A percentile compares a stretch with the other conserved stretches of the same genome.
Evolutionary conservation across 2,797 vertebrate species (phyloP).

Genomic region (Propithecus deckenii): DNA sequence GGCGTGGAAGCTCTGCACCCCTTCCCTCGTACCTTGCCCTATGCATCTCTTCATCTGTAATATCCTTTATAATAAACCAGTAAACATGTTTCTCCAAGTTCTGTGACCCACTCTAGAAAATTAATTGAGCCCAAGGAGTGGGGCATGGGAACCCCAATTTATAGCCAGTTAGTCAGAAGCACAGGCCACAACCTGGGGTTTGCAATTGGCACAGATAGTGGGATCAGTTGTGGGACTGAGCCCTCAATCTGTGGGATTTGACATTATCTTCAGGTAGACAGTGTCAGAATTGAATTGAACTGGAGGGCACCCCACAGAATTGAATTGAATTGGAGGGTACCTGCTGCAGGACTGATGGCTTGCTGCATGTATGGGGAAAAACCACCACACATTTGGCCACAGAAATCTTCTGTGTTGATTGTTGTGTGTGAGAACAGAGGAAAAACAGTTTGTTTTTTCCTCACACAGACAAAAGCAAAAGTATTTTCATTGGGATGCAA

Average conservation of each 20-base stretch:
- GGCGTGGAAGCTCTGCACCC: neutral
- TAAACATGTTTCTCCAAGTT: neutral
- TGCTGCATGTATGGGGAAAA: neutral
- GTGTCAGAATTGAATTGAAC: neutral
- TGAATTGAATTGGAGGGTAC: neutral
- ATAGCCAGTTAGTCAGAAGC: neutral
- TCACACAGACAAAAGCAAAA: conserved; percentile 43
- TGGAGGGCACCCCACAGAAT: neutral
- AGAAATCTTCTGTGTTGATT: neutral
- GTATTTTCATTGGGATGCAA: conserved; percentile 47
- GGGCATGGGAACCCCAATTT: neutral
- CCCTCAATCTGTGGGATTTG: neutral
- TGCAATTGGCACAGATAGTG: neutral
- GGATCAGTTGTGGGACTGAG: neutral
- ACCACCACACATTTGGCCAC: neutral
- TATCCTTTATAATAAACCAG: neutral
- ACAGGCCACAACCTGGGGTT: neutral
- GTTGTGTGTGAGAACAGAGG: neutral
- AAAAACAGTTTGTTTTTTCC: neutral
- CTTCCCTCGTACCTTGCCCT: neutral
- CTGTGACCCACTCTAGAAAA: neutral
- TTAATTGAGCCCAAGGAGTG: neutral
- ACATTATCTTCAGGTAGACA: neutral
- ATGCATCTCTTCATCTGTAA: neutral
- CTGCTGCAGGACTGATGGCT: neutral